Conservation (phyloP, 2,113 vertebrate species). For the Mobula hypostoma region DNA sequence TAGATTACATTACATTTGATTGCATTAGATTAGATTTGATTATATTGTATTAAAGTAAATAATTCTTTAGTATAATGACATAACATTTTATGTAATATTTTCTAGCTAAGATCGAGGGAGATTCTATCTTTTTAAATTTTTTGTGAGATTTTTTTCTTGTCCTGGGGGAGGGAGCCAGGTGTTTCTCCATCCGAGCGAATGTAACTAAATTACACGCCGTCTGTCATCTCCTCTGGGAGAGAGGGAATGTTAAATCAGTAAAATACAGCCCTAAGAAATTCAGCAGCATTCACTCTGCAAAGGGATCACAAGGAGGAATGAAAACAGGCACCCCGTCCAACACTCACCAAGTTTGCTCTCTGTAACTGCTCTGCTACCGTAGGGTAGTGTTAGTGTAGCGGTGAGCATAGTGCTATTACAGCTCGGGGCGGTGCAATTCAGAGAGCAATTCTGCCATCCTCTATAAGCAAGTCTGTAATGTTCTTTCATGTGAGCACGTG, state of each 20-base stretch:
- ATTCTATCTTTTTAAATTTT: conserved; percentile 30
- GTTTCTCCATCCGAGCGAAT: conserved; percentile 38
- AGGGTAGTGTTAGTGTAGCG: too few relatives aligned
- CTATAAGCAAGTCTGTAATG: too few relatives aligned
- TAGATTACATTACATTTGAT: conserved; percentile 22
- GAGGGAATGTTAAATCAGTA: conserved; percentile 34
- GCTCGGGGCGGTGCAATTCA: too few relatives aligned
- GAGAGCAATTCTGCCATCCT: too few relatives aligned
- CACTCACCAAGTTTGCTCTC: background rate
- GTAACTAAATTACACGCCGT: conserved; percentile 38
- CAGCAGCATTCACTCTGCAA: conserved; percentile 23
- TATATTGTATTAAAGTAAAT: conserved; percentile 14
- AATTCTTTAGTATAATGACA: conserved; percentile 12
- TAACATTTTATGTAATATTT: background rate
- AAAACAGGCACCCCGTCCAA: background rate
- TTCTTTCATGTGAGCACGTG: too few relatives aligned
- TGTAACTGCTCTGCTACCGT: background rate
- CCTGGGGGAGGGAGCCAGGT: conserved; percentile 38
- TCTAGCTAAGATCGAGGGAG: background rate
- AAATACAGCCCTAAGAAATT: conserved; percentile 38
- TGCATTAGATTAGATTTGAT: conserved; percentile 11
- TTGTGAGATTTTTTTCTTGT: conserved; percentile 28
- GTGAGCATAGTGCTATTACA: too few relatives aligned
- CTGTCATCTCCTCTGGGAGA: conserved; percentile 38
- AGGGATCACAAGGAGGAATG: conserved; percentile 30